These are phyloP conservation scores for Altica lythri DNA, from an alignment of 2,888 invertebrate genomes.

Conservation along the genomic window DNA sequence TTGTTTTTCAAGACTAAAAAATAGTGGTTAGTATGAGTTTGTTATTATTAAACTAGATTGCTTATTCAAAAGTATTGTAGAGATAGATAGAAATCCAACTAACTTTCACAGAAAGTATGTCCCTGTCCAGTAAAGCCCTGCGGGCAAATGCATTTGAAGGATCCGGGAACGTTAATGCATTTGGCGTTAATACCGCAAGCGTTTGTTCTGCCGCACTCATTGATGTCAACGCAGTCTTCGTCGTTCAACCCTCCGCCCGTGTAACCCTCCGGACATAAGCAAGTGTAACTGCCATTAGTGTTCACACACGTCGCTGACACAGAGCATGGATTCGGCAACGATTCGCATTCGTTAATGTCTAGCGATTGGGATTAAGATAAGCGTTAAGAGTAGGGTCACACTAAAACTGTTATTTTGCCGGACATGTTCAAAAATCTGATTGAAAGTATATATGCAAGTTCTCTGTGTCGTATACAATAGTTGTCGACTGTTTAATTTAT, in stretches of 20 bases:
- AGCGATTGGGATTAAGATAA: slow-evolving; percentile 33
- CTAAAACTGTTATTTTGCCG: neutral
- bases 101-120: slow-evolving; percentile 77
- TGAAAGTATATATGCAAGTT: no score
- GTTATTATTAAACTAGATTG: no score
- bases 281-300: slow-evolving; percentile 75
- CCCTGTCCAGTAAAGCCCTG: slow-evolving; percentile 77
- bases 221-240: slow-evolving; percentile 71
- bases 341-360: slow-evolving; percentile 77
- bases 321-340: slow-evolving; percentile 66
- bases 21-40: no score
- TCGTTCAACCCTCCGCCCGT: slow-evolving; percentile 58
- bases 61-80: no score
- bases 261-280: slow-evolving; percentile 74
- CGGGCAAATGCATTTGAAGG: slow-evolving; percentile 77
- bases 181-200: slow-evolving; percentile 77
- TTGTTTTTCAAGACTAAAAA: no score
- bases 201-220: slow-evolving; percentile 71
- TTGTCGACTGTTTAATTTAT: no score
- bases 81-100: slow-evolving; percentile 55
- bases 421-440: no score
- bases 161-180: slow-evolving; percentile 81
- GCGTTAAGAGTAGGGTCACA: slow-evolving; percentile 20
- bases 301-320: slow-evolving; percentile 74
- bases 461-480: no score